These are phyloP conservation scores for Drosophila atroscutellata DNA, from an alignment of 2,888 invertebrate genomes.

Conservation along the genomic window DNA sequence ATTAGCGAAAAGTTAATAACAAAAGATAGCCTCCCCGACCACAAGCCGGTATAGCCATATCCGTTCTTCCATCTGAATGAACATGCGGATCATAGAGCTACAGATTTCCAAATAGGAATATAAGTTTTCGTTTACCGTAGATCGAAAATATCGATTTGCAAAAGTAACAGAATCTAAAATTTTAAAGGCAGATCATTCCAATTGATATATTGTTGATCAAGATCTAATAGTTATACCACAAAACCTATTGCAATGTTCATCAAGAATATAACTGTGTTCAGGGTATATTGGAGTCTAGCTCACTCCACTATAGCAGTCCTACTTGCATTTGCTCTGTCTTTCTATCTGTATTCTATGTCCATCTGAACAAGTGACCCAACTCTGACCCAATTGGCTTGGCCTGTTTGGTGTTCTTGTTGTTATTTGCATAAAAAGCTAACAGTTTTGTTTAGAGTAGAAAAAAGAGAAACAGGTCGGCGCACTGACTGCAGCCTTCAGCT, in stretches of 20 bases:
- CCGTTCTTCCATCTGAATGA: background rate
- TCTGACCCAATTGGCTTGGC: constrained; percentile 6
- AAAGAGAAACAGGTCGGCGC: constrained; percentile 43
- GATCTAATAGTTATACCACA: background rate
- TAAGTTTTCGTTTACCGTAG: background rate
- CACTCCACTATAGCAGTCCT: background rate
- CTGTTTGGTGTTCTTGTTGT: constrained; percentile 23
- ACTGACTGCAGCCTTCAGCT: constrained; percentile 30
- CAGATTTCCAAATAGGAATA: background rate
- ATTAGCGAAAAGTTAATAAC: background rate
- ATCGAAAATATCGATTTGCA: background rate
- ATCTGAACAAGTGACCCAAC: constrained; percentile 14
- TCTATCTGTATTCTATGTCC: background rate
- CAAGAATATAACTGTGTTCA: background rate
- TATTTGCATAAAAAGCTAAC: constrained; percentile 59
- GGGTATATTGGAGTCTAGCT: background rate
- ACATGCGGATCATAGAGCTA: background rate
- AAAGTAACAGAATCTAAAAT: background rate
- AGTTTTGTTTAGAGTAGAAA: constrained; percentile 6
- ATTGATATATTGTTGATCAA: background rate
- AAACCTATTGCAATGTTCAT: background rate
- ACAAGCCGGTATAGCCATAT: background rate
- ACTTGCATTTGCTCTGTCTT: background rate
- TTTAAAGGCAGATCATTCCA: background rate
- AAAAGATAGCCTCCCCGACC: background rate